These are phyloP conservation scores for Drosophila quasianomalipes DNA, from an alignment of 2,888 invertebrate species.

Conservation along the genomic window DNA sequence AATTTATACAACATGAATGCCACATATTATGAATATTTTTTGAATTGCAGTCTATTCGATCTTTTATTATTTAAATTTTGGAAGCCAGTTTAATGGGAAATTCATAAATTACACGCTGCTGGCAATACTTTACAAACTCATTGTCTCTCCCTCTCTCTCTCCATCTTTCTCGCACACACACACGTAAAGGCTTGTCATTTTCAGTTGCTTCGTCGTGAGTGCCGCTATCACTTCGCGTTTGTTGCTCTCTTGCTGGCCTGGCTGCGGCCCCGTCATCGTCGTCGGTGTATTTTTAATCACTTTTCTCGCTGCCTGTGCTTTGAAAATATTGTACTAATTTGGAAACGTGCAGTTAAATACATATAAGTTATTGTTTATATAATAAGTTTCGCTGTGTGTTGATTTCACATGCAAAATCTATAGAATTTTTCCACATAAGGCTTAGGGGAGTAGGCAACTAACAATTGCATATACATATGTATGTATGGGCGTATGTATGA, in stretches of 20 bases:
- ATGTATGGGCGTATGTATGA: constrained; percentile 32
- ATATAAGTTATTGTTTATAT: constrained; percentile 74
- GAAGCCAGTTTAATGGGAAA: constrained; percentile 24
- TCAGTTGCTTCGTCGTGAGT: constrained; percentile 59
- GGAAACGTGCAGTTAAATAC: constrained; percentile 53
- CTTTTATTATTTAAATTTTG: background rate
- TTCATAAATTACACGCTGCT: constrained; percentile 38
- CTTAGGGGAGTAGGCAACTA: constrained; percentile 46
- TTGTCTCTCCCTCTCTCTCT: constrained; percentile 27
- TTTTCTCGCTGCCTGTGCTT: constrained; percentile 57
- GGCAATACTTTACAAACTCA: constrained; percentile 59
- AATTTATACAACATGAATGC: background rate
- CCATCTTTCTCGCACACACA: constrained; percentile 40
- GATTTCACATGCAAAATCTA: constrained; percentile 31
- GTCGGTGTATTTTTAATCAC: constrained; percentile 80
- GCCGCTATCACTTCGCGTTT: constrained; percentile 58
- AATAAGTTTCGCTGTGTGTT: constrained; percentile 48
- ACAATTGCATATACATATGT: constrained; percentile 52
- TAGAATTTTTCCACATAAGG: constrained; percentile 31
- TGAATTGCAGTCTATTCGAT: background rate
- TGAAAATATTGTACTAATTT: constrained; percentile 54
- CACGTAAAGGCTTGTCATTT: constrained; percentile 49
- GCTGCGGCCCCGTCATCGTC: constrained; percentile 69
- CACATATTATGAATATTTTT: background rate
- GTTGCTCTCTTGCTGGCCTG: constrained; percentile 69